phyloP scores from a whole-genome alignment of 2,113 vertebrate species.

The Phaethornis superciliosus region DNA sequence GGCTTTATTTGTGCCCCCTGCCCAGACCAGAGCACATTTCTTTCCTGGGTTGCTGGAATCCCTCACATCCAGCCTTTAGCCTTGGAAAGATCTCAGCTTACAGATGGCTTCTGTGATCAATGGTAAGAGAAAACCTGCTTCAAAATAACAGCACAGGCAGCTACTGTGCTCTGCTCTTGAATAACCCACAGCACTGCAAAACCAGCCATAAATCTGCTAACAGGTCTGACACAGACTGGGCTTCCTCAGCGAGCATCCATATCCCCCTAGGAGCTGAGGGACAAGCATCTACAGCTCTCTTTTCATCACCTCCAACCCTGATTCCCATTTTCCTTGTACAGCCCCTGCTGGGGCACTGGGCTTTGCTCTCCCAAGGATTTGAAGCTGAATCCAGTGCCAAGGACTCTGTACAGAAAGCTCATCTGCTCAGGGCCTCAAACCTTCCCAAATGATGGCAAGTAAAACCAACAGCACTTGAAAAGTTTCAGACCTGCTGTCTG shows the following conservation, averaged over 20 bases:
- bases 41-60: not conserved
- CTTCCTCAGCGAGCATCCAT: not conserved
- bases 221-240: not conserved
- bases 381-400: not conserved
- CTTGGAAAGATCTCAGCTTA: constrained; percentile 44
- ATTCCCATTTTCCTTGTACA: not conserved
- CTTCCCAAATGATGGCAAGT: not conserved
- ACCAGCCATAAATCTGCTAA: constrained; percentile 53
- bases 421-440: not conserved
- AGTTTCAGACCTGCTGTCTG: not conserved
- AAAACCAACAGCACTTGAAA: not conserved
- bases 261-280: not conserved
- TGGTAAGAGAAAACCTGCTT: constrained; percentile 41
- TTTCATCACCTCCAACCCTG: constrained; percentile 6
- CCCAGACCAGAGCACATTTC: not conserved
- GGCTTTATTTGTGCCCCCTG: not conserved
- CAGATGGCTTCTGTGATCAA: constrained; percentile 17
- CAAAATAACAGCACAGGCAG: constrained; percentile 39
- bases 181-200: not conserved
- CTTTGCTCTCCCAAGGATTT: not conserved
- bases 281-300: not conserved
- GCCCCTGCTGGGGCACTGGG: not conserved
- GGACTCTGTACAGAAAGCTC: not conserved
- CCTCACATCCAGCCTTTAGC: not conserved
- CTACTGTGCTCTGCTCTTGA: constrained; percentile 14